Conservation (phyloP, 2,113 vertebrate genomes). For the Scomber colias region DNA sequence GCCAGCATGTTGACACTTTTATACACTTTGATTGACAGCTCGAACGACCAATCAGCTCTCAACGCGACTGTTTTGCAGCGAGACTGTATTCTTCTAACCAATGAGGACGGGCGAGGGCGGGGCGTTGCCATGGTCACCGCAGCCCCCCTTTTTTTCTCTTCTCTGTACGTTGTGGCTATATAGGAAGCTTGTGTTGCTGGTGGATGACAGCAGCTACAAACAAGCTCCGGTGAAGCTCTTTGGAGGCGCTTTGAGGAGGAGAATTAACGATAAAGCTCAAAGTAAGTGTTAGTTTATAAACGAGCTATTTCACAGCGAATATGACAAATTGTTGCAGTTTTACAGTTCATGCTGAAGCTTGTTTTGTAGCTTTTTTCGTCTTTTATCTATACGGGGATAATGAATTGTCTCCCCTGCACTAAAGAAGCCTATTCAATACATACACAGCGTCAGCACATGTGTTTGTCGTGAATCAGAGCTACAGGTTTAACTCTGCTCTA, state of each 20-base stretch:
- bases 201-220: constrained; percentile 54
- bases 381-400: no score
- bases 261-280: not conserved
- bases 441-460: not conserved
- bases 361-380: constrained; percentile 15
- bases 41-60: constrained; percentile 60
- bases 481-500: not conserved
- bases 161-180: constrained; percentile 42
- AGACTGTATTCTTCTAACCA: constrained; percentile 46
- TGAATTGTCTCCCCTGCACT: no score
- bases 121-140: constrained; percentile 72
- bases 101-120: constrained; percentile 53
- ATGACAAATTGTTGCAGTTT: not conserved
- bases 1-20: not conserved
- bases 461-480: not conserved
- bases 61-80: constrained; percentile 57
- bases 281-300: constrained; percentile 2
- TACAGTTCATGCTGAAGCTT: not conserved
- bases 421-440: no score
- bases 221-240: constrained; percentile 38
- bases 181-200: constrained; percentile 28
- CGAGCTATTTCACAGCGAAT: not conserved
- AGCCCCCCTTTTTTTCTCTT: constrained; percentile 7
- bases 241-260: constrained; percentile 7
- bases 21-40: constrained; percentile 62